These are phyloP conservation scores for Plagodis pulveraria DNA, from an alignment of 2,888 invertebrate genomes.

Conservation along the genomic window DNA sequence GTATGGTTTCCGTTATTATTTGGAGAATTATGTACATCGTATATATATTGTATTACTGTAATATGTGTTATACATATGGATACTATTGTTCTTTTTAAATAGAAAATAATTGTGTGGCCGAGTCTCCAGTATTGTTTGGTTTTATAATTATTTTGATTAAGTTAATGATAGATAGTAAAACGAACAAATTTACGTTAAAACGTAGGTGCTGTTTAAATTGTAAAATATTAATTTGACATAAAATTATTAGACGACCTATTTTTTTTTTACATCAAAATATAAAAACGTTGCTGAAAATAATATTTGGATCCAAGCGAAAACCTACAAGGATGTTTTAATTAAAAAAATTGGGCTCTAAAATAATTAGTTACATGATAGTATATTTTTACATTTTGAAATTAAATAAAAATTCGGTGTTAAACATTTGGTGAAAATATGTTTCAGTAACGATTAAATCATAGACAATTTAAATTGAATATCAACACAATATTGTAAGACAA, in stretches of 20 bases:
- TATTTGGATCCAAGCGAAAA: slow-evolving; percentile 9
- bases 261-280: slow-evolving; percentile 29
- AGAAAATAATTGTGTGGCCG: slow-evolving; percentile 15
- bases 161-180: slow-evolving; percentile 46
- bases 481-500: slow-evolving; percentile 24
- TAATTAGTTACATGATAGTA: slow-evolving; percentile 2
- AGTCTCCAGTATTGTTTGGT: slow-evolving; percentile 37
- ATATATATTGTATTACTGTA: slow-evolving; percentile 6
- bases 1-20: slow-evolving; percentile 1
- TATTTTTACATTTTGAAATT: slow-evolving; percentile 32
- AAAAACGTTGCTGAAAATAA: slow-evolving; percentile 32
- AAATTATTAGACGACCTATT: slow-evolving; percentile 30
- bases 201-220: slow-evolving; percentile 58
- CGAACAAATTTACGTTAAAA: slow-evolving; percentile 61
- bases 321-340: too few species aligned
- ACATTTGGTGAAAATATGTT: slow-evolving; percentile 30
- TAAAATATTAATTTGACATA: slow-evolving; percentile 35
- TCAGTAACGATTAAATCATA: slow-evolving; percentile 24
- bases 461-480: slow-evolving; percentile 32
- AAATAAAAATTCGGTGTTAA: slow-evolving; percentile 25
- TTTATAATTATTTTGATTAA: slow-evolving; percentile 28
- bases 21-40: background rate
- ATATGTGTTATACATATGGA: too few species aligned
- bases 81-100: slow-evolving; percentile 6
- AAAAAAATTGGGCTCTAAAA: too few species aligned